Evolutionary conservation across 2,113 vertebrate species (phyloP), one percentile per base, ranked within the genome.

Genomic region (Motacilla tschutschensis): DNA sequence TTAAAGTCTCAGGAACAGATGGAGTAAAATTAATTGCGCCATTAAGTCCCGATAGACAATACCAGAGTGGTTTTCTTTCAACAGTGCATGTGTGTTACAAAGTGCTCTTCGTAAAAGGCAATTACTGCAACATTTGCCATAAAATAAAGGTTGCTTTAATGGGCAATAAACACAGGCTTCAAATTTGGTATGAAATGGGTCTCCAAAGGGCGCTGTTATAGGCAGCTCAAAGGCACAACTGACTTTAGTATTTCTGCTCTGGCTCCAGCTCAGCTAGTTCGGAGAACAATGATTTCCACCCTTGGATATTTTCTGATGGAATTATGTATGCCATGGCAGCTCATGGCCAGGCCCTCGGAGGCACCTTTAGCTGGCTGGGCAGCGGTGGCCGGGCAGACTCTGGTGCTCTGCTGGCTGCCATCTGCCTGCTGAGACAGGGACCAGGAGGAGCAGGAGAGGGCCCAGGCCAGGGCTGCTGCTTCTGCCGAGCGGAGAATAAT

Each of bases 1-100:
- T 98, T 98, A 98, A 99, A 98, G 98, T 99, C 98, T 98, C 97
- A 96, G 97, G 97, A 99, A 99, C 98, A 98, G 98, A 98, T 98
- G 97, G 98, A 98, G 98, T 97, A 97, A 98, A 99, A 98, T 99
- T 98, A 99, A 99, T 98, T 98, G 98, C 97, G 96, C 98, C 98
- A 99, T 99, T 98, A 99, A 97, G 97, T 98, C 97, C 97, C 98
- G 97, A 97, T 97, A 98, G 98, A 98, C 98, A 98, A 98, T 98
- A 98, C 97, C 97, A 95, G 97, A 98, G 97, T 98, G 98, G 97
- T 98, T 98, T 98, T 98, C 98, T 97, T 98, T 98, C 97, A 98
- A 97, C 96, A 96, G 98, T 98, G 98, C 97, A 98, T 96, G 97
- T 97, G 97, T 98, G 98, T 97, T 97, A 97, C 97, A 98, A 97